A percentile compares a stretch with the other conserved stretches of the same genome.
These are phyloP conservation scores for Lynx canadensis DNA, from an alignment of 2,113 vertebrate species.

Conservation along the genomic window DNA sequence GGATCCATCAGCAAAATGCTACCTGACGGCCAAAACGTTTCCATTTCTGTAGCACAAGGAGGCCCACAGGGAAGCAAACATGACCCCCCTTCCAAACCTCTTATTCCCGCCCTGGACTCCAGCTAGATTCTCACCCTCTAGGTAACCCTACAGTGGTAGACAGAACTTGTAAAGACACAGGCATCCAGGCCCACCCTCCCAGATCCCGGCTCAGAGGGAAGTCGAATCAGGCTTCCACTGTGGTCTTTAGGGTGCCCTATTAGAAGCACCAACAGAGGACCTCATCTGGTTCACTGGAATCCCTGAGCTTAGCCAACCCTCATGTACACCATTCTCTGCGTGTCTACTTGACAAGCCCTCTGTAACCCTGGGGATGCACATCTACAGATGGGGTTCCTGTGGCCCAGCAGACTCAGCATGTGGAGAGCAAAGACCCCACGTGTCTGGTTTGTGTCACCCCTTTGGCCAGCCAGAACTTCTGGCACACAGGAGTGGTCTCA, in stretches of 20 bases:
- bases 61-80: not conserved
- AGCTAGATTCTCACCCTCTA: not conserved
- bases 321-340: not conserved
- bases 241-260: not conserved
- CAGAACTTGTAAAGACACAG: not conserved
- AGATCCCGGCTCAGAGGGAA: not conserved
- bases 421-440: not conserved
- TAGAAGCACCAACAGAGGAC: not conserved
- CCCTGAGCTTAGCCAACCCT: not conserved
- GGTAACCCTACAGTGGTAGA: not conserved
- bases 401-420: not conserved
- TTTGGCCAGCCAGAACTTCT: not conserved
- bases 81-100: not conserved
- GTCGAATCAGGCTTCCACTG: not conserved
- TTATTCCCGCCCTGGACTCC: not conserved
- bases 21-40: not conserved
- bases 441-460: not conserved
- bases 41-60: not conserved
- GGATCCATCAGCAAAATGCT: conserved; percentile 17
- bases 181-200: not conserved
- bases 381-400: not conserved
- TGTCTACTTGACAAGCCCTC: no score
- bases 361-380: no score
- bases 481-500: not conserved
- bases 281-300: not conserved